Conservation (phyloP, 1,140 invertebrate genomes). For the Papilio glaucus region DNA sequence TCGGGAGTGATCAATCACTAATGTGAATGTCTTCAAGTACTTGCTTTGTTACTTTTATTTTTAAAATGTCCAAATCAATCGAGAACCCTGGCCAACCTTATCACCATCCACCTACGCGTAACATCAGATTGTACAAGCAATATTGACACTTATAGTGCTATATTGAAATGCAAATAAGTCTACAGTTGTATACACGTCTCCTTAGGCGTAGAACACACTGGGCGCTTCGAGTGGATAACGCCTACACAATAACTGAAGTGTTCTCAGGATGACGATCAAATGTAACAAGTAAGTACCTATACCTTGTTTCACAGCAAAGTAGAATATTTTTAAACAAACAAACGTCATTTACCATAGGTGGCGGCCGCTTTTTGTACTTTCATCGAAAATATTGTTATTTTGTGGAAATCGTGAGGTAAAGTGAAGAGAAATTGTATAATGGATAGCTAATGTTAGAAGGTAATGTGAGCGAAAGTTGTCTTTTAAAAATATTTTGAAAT, state of each 20-base stretch:
- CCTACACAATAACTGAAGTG: constrained; percentile 21
- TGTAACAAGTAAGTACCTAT: background rate
- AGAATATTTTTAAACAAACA: background rate
- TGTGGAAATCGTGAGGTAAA: no score
- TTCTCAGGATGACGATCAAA: constrained; percentile 21
- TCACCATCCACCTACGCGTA: constrained; percentile 27
- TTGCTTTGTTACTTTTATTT: constrained; percentile 1
- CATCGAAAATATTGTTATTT: no score
- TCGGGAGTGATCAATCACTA: background rate
- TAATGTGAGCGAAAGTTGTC: no score
- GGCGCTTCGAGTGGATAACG: constrained; percentile 26
- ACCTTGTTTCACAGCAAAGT: no score
- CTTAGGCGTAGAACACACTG: constrained; percentile 26
- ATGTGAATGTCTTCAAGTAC: background rate
- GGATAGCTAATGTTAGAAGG: no score
- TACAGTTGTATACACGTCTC: constrained; percentile 17
- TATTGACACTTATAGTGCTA: constrained; percentile 31
- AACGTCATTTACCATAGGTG: no score
- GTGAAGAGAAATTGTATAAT: no score
- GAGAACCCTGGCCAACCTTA: constrained; percentile 21
- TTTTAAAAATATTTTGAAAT: no score
- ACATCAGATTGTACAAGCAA: constrained; percentile 15
- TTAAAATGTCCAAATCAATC: constrained; percentile 19
- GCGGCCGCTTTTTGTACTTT: no score
- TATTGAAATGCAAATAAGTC: constrained; percentile 31